These are phyloP conservation scores for Drosophila stalkeri DNA, from an alignment of 2,888 invertebrate species.

Conservation along the genomic window DNA sequence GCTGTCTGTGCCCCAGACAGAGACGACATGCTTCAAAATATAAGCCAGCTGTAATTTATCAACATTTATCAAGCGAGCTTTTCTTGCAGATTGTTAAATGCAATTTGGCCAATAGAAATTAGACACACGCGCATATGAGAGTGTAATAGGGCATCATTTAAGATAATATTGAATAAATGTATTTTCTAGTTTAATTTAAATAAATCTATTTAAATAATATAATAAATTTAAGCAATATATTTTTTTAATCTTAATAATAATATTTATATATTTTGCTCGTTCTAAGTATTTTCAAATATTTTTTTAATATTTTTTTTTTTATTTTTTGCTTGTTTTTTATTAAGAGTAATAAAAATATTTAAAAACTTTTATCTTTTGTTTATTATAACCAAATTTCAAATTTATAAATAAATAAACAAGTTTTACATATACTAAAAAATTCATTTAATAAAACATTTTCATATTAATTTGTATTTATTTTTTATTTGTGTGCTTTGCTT, in stretches of 20 bases:
- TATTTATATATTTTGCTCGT: too few relatives aligned
- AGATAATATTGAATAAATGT: background rate
- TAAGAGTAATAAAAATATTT: too few relatives aligned
- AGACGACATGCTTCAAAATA: slow-evolving; percentile 29
- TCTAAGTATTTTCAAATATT: background rate
- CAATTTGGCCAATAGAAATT: slow-evolving; percentile 4
- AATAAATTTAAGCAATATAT: too few relatives aligned
- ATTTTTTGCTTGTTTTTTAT: too few relatives aligned
- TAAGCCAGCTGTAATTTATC: slow-evolving; percentile 43
- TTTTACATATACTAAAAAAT: too few relatives aligned
- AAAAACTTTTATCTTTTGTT: too few relatives aligned
- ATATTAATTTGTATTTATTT: too few relatives aligned
- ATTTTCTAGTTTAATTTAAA: background rate
- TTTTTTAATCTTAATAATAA: too few relatives aligned
- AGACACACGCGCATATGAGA: background rate
- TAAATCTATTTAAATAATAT: background rate
- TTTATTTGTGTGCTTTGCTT: too few relatives aligned
- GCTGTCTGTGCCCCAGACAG: slow-evolving; percentile 28
- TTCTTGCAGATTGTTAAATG: slow-evolving; percentile 1
- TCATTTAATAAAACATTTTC: too few relatives aligned
- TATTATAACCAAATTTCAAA: too few relatives aligned
- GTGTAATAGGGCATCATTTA: background rate
- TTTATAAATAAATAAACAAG: background rate
- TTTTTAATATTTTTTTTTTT: background rate
- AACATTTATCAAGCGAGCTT: slow-evolving; percentile 50